Evolutionary conservation across 2,113 vertebrate species (phyloP), one percentile per base, ranked within the genome.

Genomic region (Puntigrus tetrazona): DNA sequence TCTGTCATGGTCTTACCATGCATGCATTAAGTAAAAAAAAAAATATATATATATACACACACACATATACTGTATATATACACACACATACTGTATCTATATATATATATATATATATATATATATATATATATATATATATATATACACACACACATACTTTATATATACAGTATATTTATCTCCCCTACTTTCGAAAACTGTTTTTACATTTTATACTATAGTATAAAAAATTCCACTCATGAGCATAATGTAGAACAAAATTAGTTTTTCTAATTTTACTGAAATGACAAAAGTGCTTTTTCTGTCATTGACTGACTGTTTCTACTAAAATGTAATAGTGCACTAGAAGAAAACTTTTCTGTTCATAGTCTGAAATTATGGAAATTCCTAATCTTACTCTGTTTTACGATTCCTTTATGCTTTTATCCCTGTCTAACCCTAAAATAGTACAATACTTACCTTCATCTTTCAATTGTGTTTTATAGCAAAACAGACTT

Each of bases 401-500:
- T 52, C 52, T 7, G 11, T 27, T 41, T 52, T 1, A 65, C 52
- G 25, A 20, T 27, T 16, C 2, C 11, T 57, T 10, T 45, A 45
- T 38, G n/a, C 76, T 69, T n/a, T 36, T 10, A 43, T 47, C 18
- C 31, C 41, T 25, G n/a, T n/a, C 11, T 72, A 61, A 38, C 70
- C 80, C 45, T 29, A 57, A 84, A 18, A 61, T 79, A 73, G 4
- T 59, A 47, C 34, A 81, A 61, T 86, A 89, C 70, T 84, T 63
- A 38, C 72, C 55, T 27, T 59, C 3, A 59, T 22, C 31, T 11
- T 22, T 69, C 1, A 11, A 36, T 9, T 82, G 55, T 75, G 16
- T 83, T 88, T 89, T 91, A 92, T 92, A 93, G 90, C 92, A 47
- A 86, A 88, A 89, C 47, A 67, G 59, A 20, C 31, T 34, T 63